Percentiles rank a stretch among this genome's conserved stretches.
phyloP scores from a whole-genome alignment of 1,140 invertebrate species.

The Latrodectus geometricus region DNA sequence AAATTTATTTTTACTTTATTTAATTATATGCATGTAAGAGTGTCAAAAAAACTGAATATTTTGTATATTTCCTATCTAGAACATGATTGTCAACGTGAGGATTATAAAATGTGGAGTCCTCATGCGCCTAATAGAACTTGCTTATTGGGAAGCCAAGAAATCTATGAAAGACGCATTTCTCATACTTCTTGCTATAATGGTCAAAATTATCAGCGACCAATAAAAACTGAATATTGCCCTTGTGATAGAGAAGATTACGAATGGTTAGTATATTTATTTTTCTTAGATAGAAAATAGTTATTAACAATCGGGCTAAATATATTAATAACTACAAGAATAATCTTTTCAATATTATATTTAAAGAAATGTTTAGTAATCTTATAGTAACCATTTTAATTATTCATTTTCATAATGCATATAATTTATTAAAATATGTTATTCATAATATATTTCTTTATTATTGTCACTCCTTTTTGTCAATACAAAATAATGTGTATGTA shows the following conservation, averaged over 20 bases:
- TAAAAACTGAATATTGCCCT: conserved; percentile 78
- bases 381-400: too few species aligned
- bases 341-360: background rate
- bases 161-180: conserved; percentile 79
- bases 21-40: too few species aligned
- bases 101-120: conserved; percentile 91
- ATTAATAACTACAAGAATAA: background rate
- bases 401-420: too few species aligned
- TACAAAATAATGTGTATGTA: too few species aligned
- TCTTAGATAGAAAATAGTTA: background rate
- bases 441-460: too few species aligned
- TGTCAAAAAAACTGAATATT: too few species aligned
- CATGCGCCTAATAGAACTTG: conserved; percentile 72
- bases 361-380: too few species aligned
- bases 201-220: conserved; percentile 77
- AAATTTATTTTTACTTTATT: too few species aligned
- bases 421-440: too few species aligned
- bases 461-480: too few species aligned
- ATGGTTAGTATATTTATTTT: conserved; percentile 73
- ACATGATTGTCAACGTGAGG: conserved; percentile 76
- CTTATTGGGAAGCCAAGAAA: conserved; percentile 81
- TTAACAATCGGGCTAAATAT: background rate
- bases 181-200: conserved; percentile 85
- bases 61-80: conserved; percentile 10
- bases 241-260: conserved; percentile 86